Percentiles rank a stretch among this genome's conserved stretches.
phyloP scores from a whole-genome alignment of 2,888 invertebrate genomes.

The Anthophora plumipes region DNA sequence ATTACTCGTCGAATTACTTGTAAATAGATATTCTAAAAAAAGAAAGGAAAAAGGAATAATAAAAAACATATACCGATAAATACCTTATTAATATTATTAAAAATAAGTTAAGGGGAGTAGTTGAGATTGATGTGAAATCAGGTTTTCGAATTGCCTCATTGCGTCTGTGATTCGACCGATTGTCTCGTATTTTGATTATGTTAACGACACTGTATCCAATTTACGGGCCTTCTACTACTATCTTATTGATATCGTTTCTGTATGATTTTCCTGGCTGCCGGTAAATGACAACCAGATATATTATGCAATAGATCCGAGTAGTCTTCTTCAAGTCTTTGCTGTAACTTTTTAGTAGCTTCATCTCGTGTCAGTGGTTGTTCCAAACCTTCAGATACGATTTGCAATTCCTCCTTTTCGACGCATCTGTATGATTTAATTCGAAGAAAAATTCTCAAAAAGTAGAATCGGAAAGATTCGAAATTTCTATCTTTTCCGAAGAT shows the following conservation, averaged over 20 bases:
- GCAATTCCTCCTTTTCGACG: conserved; percentile 85
- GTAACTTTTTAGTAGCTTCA: conserved; percentile 81
- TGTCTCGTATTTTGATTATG: conserved; percentile 8
- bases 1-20: conserved; percentile 6
- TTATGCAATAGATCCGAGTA: conserved; percentile 84
- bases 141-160: background rate
- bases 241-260: conserved; percentile 85
- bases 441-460: background rate
- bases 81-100: conserved; percentile 5
- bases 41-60: conserved; percentile 45
- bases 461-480: too few relatives aligned
- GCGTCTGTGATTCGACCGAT: background rate
- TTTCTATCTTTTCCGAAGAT: too few relatives aligned
- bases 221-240: background rate
- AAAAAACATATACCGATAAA: conserved; percentile 43
- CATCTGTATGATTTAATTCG: conserved; percentile 80
- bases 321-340: conserved; percentile 80
- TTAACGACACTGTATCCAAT: conserved; percentile 14
- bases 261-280: conserved; percentile 85
- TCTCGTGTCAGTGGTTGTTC: conserved; percentile 82
- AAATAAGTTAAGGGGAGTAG: conserved; percentile 21
- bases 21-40: conserved; percentile 55
- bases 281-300: conserved; percentile 85
- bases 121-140: background rate
- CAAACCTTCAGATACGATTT: conserved; percentile 84